phyloP scores from a whole-genome alignment of 2,797 vertebrate genomes.

The Siniperca scherzeri region DNA sequence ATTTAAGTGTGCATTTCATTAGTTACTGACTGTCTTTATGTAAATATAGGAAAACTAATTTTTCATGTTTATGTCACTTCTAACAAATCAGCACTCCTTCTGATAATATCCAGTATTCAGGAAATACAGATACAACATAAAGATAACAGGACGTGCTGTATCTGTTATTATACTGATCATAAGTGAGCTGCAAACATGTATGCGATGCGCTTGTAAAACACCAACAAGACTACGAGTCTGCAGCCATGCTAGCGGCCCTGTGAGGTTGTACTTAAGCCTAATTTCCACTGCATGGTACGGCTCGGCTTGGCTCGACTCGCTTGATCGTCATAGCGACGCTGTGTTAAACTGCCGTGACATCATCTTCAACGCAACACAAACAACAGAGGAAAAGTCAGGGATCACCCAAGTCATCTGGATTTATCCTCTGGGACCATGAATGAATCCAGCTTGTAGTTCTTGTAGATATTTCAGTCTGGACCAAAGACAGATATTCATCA shows the following conservation, averaged over 20 bases:
- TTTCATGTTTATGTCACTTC: neutral
- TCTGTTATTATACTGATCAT: neutral
- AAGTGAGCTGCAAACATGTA: too few relatives aligned
- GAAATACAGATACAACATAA: neutral
- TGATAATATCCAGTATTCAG: neutral
- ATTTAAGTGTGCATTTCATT: neutral
- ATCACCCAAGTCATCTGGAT: neutral
- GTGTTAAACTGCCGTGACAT: too few relatives aligned
- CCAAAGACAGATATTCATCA: neutral
- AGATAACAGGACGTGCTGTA: too few relatives aligned
- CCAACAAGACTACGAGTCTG: neutral
- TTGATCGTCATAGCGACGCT: too few relatives aligned
- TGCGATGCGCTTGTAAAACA: neutral
- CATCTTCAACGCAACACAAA: too few relatives aligned
- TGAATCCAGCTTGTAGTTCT: neutral
- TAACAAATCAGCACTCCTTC: neutral
- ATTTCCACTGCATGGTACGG: too few relatives aligned
- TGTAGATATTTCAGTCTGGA: neutral
- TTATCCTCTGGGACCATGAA: neutral
- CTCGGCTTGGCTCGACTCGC: too few relatives aligned
- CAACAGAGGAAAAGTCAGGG: too few relatives aligned
- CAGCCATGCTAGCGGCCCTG: neutral
- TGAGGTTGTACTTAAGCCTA: neutral
- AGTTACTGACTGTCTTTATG: neutral
- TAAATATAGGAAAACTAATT: neutral